phyloP scores from a whole-genome alignment of 2,888 invertebrate species.

The Seladonia tumulorum region DNA sequence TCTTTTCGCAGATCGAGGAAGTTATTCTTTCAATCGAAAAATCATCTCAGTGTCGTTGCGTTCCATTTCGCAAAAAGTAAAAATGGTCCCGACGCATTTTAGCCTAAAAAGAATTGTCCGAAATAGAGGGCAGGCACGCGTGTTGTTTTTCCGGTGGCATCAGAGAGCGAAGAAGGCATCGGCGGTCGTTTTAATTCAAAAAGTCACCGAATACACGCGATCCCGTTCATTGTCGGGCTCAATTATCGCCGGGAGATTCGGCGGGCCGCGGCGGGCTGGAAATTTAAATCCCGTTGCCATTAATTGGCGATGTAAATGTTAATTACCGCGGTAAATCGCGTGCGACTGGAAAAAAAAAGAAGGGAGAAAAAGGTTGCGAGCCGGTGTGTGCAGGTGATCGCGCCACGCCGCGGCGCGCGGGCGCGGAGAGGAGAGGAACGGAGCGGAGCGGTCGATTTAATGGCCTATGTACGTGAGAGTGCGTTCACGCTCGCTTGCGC shows the following conservation, averaged over 20 bases:
- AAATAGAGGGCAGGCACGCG: not conserved
- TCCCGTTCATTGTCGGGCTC: conserved; percentile 7
- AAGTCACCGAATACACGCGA: conserved; percentile 15
- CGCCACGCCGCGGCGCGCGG: not conserved
- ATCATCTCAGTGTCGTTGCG: too few species aligned
- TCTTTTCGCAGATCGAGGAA: too few species aligned
- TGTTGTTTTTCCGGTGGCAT: not conserved
- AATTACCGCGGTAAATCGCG: conserved; percentile 53
- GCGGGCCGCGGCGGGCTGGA: conserved; percentile 21
- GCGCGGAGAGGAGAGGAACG: not conserved
- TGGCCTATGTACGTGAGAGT: conserved; percentile 17
- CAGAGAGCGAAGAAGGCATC: not conserved
- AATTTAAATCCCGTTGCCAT: conserved; percentile 43
- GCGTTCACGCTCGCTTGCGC: conserved; percentile 16
- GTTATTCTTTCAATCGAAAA: too few species aligned
- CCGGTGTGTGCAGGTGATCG: conserved; percentile 28
- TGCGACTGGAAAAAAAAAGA: conserved; percentile 11
- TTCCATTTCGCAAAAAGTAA: too few species aligned
- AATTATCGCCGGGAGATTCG: conserved; percentile 25
- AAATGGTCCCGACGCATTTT: not conserved
- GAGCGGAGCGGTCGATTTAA: conserved; percentile 27
- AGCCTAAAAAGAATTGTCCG: not conserved
- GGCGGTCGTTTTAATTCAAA: not conserved
- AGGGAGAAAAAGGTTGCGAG: not conserved
- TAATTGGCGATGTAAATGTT: conserved; percentile 51